Conservation (phyloP, 1,140 invertebrate species). For the Pectinophora gossypiella region DNA sequence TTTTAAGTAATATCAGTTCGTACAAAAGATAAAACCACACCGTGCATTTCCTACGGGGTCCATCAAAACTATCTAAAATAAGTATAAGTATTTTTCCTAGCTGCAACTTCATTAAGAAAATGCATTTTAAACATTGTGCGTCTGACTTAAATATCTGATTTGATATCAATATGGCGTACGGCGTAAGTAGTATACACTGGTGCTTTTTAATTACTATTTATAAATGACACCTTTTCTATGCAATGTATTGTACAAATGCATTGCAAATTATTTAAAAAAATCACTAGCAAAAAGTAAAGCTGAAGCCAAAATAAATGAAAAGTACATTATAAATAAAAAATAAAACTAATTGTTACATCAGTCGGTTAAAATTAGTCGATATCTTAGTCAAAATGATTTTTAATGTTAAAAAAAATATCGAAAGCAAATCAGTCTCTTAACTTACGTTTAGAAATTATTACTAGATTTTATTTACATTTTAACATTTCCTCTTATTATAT, state of each 20-base stretch:
- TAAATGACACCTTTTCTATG: conserved; percentile 19
- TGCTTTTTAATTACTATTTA: conserved; percentile 18
- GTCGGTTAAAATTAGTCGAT: conserved; percentile 41
- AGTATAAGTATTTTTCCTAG: neutral
- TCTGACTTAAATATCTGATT: too few relatives aligned
- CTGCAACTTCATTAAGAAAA: too few relatives aligned
- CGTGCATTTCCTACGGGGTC: neutral
- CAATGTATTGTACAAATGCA: conserved; percentile 24
- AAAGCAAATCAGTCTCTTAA: conserved; percentile 70
- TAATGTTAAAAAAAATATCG: conserved; percentile 27
- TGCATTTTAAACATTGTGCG: too few relatives aligned
- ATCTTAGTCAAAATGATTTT: conserved; percentile 28
- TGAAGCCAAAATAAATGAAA: conserved; percentile 45
- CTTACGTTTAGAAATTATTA: conserved; percentile 53
- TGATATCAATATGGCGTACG: too few relatives aligned
- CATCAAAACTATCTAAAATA: neutral
- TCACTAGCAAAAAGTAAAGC: conserved; percentile 47
- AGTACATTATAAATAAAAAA: conserved; percentile 30
- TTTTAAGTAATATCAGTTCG: neutral
- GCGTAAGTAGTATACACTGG: conserved; percentile 28
- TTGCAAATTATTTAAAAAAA: conserved; percentile 34
- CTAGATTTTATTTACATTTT: conserved; percentile 60
- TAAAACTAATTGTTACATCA: conserved; percentile 40
- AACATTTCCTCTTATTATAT: conserved; percentile 6
- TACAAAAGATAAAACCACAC: neutral